Evolutionary conservation across 1,140 invertebrate genomes (phyloP), one percentile per base, ranked within the genome.

Genomic region (Drosophila insularis): DNA sequence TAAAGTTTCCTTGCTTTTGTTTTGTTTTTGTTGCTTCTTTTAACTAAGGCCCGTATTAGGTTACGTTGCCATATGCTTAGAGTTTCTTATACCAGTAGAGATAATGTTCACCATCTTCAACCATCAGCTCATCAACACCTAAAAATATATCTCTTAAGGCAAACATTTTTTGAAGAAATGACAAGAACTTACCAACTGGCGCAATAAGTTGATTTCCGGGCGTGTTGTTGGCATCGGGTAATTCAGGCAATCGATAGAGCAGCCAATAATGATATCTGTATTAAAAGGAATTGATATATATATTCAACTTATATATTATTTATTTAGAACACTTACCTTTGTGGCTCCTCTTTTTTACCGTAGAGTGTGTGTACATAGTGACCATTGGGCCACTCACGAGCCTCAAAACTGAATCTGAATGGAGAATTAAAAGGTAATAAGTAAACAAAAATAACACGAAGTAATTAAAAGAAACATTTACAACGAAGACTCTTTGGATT

Each of bases 1-100:
- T n/a, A n/a, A n/a, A n/a, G n/a, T 23, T 60, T 74, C 6, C 0
- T 43, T 19, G 5, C 6, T 60, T 19, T 23, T 32, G 23, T 71
- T 67, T 67, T 74, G 70, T 64, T 23, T 72, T 70, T 69, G 67
- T 72, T 66, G 78, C 78, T 80, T 79, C 79, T 81, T 79, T 54
- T 63, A 78, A 81, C 85, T 80, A 85, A 89, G 85, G 85, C 85
- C 78, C 60, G 64, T 65, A 76, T 63, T 75, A 69, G 56, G 46
- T 69, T 53, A 69, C 62, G 46, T 63, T 53, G 61, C 14, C 55
- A 32, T 63, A 78, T 73, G 74, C 77, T 96, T 96, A 97, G 89
- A 97, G 94, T 92, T 97, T 97, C 92, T 97, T 97, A 92, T 97
- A 98, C 97, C 97, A 98, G 92, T 97, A 97, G 8, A 97, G 94